These are phyloP conservation scores for Pocillopora grandis DNA, from an alignment of 92 coral and sea anemone genomes.

Conservation along the genomic window DNA sequence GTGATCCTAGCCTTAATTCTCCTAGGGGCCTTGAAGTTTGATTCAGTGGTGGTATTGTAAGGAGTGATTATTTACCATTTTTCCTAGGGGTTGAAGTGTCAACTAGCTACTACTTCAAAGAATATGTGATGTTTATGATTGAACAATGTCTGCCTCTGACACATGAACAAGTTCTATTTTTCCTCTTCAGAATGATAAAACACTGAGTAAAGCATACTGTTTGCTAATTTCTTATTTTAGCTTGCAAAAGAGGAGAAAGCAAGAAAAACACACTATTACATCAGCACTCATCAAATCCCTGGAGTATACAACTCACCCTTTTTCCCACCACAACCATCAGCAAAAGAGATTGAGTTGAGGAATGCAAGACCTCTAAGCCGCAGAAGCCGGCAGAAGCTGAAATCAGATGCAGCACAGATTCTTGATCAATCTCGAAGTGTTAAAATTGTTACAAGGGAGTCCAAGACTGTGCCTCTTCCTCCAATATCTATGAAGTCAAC, in stretches of 20 bases:
- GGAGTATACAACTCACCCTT: constrained; percentile 90
- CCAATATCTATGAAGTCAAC: constrained; percentile 65
- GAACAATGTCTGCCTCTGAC: no score
- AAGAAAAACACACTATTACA: constrained; percentile 78
- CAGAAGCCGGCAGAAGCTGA: constrained; percentile 38
- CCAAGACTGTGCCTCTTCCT: constrained; percentile 71
- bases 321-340: constrained; percentile 57
- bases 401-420: constrained; percentile 58
- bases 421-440: constrained; percentile 37
- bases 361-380: constrained; percentile 72
- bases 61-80: no score
- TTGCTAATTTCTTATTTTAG: constrained; percentile 32
- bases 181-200: neutral
- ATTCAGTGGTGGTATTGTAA: no score
- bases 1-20: no score
- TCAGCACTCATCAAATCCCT: constrained; percentile 93
- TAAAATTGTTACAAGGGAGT: constrained; percentile 37
- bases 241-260: constrained; percentile 71
- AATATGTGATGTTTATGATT: no score
- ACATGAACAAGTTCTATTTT: no score
- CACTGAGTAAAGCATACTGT: neutral
- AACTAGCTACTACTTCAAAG: no score
- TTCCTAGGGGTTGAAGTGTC: no score
- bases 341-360: constrained; percentile 76
- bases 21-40: no score